Evolutionary conservation across 2,113 vertebrate genomes (phyloP).

Genomic region (Phrynocephalus versicolor): DNA sequence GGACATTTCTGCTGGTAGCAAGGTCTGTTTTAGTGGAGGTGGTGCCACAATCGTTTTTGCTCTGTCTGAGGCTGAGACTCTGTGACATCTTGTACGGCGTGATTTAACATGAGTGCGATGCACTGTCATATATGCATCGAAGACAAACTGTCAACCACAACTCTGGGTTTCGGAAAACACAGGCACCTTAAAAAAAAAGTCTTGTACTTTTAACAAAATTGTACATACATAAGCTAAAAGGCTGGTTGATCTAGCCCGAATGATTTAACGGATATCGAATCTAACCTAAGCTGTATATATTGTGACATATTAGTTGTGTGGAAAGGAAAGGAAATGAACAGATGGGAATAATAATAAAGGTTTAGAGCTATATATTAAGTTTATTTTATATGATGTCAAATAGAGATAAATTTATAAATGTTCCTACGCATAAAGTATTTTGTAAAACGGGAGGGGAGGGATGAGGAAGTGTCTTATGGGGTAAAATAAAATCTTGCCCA

Average conservation of each 20-base stretch:
- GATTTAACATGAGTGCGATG: constrained; percentile 9
- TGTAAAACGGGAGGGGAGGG: constrained; percentile 66
- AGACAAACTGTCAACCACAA: constrained; percentile 42
- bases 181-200: constrained; percentile 66
- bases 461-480: constrained; percentile 65
- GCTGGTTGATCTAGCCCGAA: constrained; percentile 57
- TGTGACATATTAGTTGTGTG: constrained; percentile 51
- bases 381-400: constrained; percentile 74
- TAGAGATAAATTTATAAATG: constrained; percentile 71
- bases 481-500: constrained; percentile 58
- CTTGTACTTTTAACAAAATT: constrained; percentile 74
- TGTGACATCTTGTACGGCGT: fast-evolving
- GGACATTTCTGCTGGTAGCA: background rate
- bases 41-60: background rate
- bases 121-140: background rate
- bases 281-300: constrained; percentile 60
- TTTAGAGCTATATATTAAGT: constrained; percentile 59
- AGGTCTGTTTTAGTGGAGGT: background rate
- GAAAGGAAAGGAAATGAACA: constrained; percentile 1
- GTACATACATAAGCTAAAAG: constrained; percentile 70
- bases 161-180: constrained; percentile 67
- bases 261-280: constrained; percentile 51
- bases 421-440: constrained; percentile 71
- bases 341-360: constrained; percentile 16
- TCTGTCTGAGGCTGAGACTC: background rate